Base-by-base conservation (phyloP, 2,797 vertebrate genomes). In the Discoglossus pictus region DNA sequence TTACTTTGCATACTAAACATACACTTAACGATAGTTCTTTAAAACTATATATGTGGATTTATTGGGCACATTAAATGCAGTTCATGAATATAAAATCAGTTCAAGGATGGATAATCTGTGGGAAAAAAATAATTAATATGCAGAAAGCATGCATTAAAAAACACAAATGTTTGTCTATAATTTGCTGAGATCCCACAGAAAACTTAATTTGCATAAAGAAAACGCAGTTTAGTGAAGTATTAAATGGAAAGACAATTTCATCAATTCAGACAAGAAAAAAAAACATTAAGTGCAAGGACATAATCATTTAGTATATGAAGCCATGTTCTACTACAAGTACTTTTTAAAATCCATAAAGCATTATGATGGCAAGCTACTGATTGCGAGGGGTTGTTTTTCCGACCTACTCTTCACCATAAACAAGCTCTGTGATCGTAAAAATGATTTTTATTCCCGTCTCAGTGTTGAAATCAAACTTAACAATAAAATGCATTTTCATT, bases 21-120 rank as follows among this genome's bases (percentile, higher is more conserved):
- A 52, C 65, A 20, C 27, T 66, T 47, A 31, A 11, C 35, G 27
- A 12, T 38, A 65, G 31, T 47, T 48, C 56, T 25, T 17, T 36
- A 53, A 24, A 25, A 12, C 39, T 25, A 18, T 54, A 13, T 44
- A 25, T 36, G 10, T 39, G 20, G 27, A 53, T 61, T 67, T 51
- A 59, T 27, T 35, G 54, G 21, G 11, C 4, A 52, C 16, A 52
- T 59, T 59, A 60, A 52, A 43, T 10, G 17, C 21, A 51, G 21
- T 35, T 52, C 15, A 44, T 54, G 21, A 61, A 61, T 46, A 68
- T 48, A 56, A 48, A 65, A 47, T 50, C 17, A 34, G 46, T 15
- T 11, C 25, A 34, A 40, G 39, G 52, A 53, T 36, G 20, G 40
- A 15, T 44, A 53, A 52, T 53, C 40, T 61, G 2, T 15, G 27